Evolutionary conservation across 2,797 vertebrate genomes (phyloP), one percentile per base, ranked within the genome.

Genomic region (Iguana delicatissima): DNA sequence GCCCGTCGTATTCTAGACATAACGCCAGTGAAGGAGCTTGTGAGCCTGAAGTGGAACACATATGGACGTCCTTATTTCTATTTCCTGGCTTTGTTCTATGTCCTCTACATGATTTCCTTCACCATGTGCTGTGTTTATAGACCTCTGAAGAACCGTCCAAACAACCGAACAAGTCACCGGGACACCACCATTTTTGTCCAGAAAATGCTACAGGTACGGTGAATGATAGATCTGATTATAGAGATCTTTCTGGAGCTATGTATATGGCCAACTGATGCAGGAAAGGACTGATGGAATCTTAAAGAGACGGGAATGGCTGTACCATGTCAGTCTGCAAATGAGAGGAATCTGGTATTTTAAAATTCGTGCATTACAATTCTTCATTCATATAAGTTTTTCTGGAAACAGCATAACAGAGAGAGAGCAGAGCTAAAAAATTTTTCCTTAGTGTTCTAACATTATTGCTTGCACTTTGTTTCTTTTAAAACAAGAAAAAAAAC

Each of bases 11-110:
- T 99, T 90, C 96, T 99, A 83, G 98, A 99, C 35, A 94, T 98
- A 93, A 98, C 99, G 0, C 99, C 99, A 6, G 98, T 99, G 88
- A 99, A 98, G 92, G 98, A 99, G 95, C 97, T 99, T 92, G 98
- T 99, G 89, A 98, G 96, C 96, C 96, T 99, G 79, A 99, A 99
- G 96, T 99, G 99, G 99, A 98, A 98, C 94, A 97, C 97, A 72
- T 99, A 99, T 32, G 99, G 98, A 5, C 98, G 98, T 85, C 98
- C 98, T 42, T 99, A 99, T 94, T 99, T 99, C 97, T 98, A 98
- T 95, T 94, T 98, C 87, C 96, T 99, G 96, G 96, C 98, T 84
- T 82, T 98, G 16, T 89, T 99, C 76, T 99, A 99, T 62, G 94
- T 99, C 59, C 96, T 99, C 59, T 99, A 99, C 93, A 99, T 99